Percentiles rank a stretch among this genome's conserved stretches.
Conservation (phyloP, 1,140 invertebrate species). For the Scaptomyza graminum region DNA sequence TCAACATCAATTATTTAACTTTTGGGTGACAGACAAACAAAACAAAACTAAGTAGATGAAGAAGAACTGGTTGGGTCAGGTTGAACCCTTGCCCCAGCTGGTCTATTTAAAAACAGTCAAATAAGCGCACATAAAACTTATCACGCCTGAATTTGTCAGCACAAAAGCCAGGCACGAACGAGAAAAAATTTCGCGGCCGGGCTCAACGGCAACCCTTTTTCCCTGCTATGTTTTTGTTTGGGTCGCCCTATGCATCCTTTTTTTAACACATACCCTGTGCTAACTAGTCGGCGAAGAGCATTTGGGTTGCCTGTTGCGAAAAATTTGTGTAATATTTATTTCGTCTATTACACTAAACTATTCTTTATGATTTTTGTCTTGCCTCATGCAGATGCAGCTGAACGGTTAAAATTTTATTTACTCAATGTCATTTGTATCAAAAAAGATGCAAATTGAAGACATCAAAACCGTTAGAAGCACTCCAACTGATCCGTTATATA, state of each 20-base stretch:
- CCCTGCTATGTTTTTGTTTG: slow-evolving; percentile 11
- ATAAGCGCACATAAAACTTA: slow-evolving; percentile 82
- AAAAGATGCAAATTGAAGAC: too few relatives aligned
- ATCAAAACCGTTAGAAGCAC: too few relatives aligned
- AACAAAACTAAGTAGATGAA: slow-evolving; percentile 17
- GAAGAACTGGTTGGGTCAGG: slow-evolving; percentile 12
- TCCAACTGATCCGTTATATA: too few relatives aligned
- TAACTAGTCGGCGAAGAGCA: neutral
- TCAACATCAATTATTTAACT: slow-evolving; percentile 83
- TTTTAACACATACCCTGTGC: slow-evolving; percentile 23
- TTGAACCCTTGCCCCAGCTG: slow-evolving; percentile 25
- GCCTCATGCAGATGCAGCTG: too few relatives aligned
- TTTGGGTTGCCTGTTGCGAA: too few relatives aligned
- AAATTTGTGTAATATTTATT: too few relatives aligned
- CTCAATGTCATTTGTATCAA: too few relatives aligned
- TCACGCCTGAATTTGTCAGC: slow-evolving; percentile 82
- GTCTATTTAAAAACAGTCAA: slow-evolving; percentile 83
- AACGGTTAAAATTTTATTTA: too few relatives aligned
- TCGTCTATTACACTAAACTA: too few relatives aligned
- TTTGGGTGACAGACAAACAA: slow-evolving; percentile 63
- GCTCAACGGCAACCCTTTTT: slow-evolving; percentile 57
- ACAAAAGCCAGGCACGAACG: slow-evolving; percentile 67
- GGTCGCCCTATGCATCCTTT: slow-evolving; percentile 47
- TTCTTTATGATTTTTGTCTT: too few relatives aligned
- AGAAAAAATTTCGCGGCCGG: slow-evolving; percentile 38